Base-by-base conservation (phyloP, 2,113 vertebrate species). In the Sylvietta virens region DNA sequence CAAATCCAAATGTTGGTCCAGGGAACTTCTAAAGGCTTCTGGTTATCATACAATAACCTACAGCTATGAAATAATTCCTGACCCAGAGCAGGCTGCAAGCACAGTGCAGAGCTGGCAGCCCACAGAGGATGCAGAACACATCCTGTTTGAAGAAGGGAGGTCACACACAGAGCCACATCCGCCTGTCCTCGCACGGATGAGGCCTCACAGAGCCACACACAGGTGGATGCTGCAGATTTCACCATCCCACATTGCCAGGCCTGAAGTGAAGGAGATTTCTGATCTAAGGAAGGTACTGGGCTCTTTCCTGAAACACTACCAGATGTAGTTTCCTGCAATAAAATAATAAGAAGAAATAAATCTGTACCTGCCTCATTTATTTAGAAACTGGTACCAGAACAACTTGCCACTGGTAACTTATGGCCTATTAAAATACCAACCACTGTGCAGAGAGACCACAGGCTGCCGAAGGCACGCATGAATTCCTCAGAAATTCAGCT, bases 401-500 rank as follows among this genome's bases (percentile, higher is more conserved):
- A 86, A 66, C 86, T 71, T 92, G 92, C 95, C 86, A 81, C 3
- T 37, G 95, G 92, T 86, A 90, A 56, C 65, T 94, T 84, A n/a
- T 1, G 37, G 76, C 47, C 92, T 93, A 93, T 91, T 93, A 92
- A 96, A 95, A 95, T 88, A 81, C 76, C 80, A 93, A 78, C 76
- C 1, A 7, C 72, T 35, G 76, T 39, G 95, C 69, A 78, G 51
- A 0, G 17, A 81, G 82, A 81, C 51, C 85, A 93, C 64, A 90
- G 88, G 76, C 67, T 93, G 72, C 92, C 0, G 0, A 73, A 92
- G 92, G 92, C 90, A 81, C 0, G 17, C 76, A 42, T 5, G 47
- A 81, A 95, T 86, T 90, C 88, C 85, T 96, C 88, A 71, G 86
- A 94, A 90, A 95, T 78, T 71, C 82, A 93, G 60, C 85, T 94